Base-by-base conservation (phyloP, 2,797 vertebrate species). In the Spinus olivaceus region DNA sequence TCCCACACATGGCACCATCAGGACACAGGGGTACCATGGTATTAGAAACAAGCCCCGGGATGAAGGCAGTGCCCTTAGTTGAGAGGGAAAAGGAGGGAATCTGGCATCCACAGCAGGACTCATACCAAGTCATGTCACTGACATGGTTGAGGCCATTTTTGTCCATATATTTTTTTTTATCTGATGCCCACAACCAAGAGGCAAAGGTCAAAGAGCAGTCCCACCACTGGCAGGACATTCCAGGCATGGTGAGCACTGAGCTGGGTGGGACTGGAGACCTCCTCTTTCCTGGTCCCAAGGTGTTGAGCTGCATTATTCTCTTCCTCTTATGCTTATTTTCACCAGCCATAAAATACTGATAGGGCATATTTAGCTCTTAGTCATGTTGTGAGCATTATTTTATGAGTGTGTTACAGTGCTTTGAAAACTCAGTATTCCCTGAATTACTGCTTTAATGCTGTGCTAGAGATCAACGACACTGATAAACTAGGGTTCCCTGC, bases 281-380 rank as follows among this genome's bases (percentile, higher is more conserved):
- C 8, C 7, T 69, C 32, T 32, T 86, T 51, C 82, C 54, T 65
- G 78, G n/a, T 49, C 33, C 50, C 2, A 2, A 35, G 44, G 42
- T 67, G 49, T 23, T 64, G 33, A 1, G 0, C 28, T 60, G 9
- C 2, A 0, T 28, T 30, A 35, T 16, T 56, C 35, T 79, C 70
- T 84, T 88, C 71, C 63, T 66, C 49, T 91, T 67, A 20, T 47
- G 61, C 69, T 85, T 16, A 18, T 33, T 53, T 71, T 92, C 80
- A 50, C 37, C 56, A 46, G 61, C 70, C 50, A 92, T 86, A 92
- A 96, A 91, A 64, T 30, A 56, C 0, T 8, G 50, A 79, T 88
- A 37, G 42, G 56, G 74, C 72, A 59, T 90, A 94, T 95, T 95
- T 70, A 88, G 72, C 82, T 91, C 74, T 91, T 92, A 96, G 37